These are phyloP conservation scores for Antheraea yamamai DNA, from an alignment of 2,888 invertebrate genomes.

Conservation along the genomic window DNA sequence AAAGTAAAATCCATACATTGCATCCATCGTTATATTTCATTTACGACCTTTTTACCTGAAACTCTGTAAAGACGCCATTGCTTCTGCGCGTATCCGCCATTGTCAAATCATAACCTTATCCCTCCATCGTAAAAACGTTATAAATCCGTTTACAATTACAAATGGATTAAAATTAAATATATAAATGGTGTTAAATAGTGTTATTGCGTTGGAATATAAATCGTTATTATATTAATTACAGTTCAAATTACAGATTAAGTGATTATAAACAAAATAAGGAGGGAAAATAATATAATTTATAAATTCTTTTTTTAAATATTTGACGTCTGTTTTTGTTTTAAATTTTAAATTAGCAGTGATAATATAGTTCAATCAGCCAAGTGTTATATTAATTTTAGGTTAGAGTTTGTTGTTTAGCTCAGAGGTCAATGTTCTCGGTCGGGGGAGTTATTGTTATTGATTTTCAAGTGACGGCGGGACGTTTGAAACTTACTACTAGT, in stretches of 20 bases:
- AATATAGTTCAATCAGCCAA: neutral
- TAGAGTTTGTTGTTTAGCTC: neutral
- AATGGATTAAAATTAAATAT: neutral
- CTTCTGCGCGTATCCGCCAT: slow-evolving; percentile 69
- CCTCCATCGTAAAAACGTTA: slow-evolving; percentile 40
- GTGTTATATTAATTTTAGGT: neutral
- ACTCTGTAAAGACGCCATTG: slow-evolving; percentile 43
- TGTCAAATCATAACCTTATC: slow-evolving; percentile 69
- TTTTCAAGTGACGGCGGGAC: slow-evolving; percentile 65
- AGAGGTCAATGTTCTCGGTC: slow-evolving; percentile 63
- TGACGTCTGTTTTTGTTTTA: neutral
- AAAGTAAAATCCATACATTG: slow-evolving; percentile 31
- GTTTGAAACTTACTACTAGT: slow-evolving; percentile 28
- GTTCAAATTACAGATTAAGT: neutral
- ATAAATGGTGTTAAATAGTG: slow-evolving; percentile 4
- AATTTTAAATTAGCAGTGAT: neutral
- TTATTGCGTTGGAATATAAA: neutral
- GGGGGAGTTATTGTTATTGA: slow-evolving; percentile 66
- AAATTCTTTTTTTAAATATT: neutral
- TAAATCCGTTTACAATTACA: slow-evolving; percentile 16
- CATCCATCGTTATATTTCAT: slow-evolving; percentile 35
- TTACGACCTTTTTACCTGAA: slow-evolving; percentile 49
- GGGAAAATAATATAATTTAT: neutral
- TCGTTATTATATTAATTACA: neutral
- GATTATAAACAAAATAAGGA: slow-evolving; percentile 2